Evolutionary conservation across 2,888 invertebrate species (phyloP), one percentile per base, ranked within the genome.

Genomic region (Scaptomyza polygonia): DNA sequence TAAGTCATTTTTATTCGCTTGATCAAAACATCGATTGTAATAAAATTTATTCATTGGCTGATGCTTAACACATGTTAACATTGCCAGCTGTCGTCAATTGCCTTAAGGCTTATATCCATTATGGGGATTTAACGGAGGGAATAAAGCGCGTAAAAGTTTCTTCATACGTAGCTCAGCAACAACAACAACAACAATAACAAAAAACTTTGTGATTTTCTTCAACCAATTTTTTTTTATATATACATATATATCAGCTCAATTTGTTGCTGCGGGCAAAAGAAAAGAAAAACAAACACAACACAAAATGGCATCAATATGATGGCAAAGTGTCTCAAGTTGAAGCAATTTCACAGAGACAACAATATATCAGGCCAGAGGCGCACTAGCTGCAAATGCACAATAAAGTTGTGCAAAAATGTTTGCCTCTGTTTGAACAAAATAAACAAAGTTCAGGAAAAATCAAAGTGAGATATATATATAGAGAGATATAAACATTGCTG

Each of bases 41-140:
- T 75, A 75, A 75, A 73, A 62, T 65, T 54, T 45, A 45, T 61
- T 43, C 42, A 49, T 53, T 61, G 66, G 66, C 49, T 56, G 66
- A 45, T 56, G 66, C 53, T 59, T 57, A 36, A 55, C 76, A 66
- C 62, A 66, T 73, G 72, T 59, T 76, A 66, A 64, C 67, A 59
- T 56, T 67, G 77, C 55, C 80, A 77, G 80, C 86, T 86, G 86
- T 79, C 67, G 67, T 67, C 52, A 56, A 9, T 63, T 34, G 77
- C 67, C 73, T 54, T 53, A 59, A 63, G 77, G 63, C 56, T 39
- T 18, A 3, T 18, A 21, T n/a, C 47, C 59, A 27, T 27, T 16
- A 32, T 8, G 21, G 48, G 32, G 18, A 44, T 14, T 27, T 25
- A 16, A 27, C 30, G n/a, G 11, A n/a, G n/a, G n/a, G 11, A 48